Conservation (phyloP, 1,140 invertebrate genomes). For the Drosophila subpulchrella region DNA sequence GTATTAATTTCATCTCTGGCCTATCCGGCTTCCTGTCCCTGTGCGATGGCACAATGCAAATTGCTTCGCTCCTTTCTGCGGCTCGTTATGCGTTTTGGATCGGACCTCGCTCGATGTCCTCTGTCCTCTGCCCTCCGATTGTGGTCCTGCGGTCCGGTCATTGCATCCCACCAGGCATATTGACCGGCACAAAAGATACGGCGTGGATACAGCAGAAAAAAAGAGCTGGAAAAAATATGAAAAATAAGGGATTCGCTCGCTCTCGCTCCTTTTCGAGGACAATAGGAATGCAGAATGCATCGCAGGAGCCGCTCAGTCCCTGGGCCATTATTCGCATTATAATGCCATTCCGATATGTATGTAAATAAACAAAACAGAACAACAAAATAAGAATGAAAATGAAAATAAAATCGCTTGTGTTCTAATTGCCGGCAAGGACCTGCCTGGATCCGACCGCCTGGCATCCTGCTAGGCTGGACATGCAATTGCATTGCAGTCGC, state of each 20-base stretch:
- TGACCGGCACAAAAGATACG: conserved; percentile 68
- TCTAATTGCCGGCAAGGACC: conserved; percentile 79
- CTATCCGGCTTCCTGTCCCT: conserved; percentile 74
- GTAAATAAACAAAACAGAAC: conserved; percentile 52
- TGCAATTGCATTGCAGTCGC: conserved; percentile 74
- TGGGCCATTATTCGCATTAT: conserved; percentile 58
- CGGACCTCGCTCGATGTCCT: conserved; percentile 34
- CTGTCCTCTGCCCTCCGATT: conserved; percentile 18
- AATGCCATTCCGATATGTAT: conserved; percentile 78
- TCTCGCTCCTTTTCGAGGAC: conserved; percentile 32
- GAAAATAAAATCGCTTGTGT: conserved; percentile 42
- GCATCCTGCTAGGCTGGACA: conserved; percentile 80
- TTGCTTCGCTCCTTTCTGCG: conserved; percentile 44
- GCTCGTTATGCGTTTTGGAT: conserved; percentile 44
- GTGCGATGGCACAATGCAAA: conserved; percentile 50
- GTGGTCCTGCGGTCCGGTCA: conserved; percentile 25
- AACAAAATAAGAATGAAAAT: neutral
- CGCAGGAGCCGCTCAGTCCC: conserved; percentile 54
- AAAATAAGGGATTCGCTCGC: conserved; percentile 15
- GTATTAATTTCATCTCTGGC: conserved; percentile 77
- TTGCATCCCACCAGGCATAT: conserved; percentile 57
- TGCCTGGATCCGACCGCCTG: conserved; percentile 57
- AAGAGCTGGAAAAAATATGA: neutral
- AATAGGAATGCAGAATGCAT: conserved; percentile 64
- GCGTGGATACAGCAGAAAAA: neutral